Percentiles rank a stretch among this genome's conserved stretches.
These are phyloP conservation scores for Ophioninae sp. DNA, from an alignment of 2,888 invertebrate species.

Conservation along the genomic window DNA sequence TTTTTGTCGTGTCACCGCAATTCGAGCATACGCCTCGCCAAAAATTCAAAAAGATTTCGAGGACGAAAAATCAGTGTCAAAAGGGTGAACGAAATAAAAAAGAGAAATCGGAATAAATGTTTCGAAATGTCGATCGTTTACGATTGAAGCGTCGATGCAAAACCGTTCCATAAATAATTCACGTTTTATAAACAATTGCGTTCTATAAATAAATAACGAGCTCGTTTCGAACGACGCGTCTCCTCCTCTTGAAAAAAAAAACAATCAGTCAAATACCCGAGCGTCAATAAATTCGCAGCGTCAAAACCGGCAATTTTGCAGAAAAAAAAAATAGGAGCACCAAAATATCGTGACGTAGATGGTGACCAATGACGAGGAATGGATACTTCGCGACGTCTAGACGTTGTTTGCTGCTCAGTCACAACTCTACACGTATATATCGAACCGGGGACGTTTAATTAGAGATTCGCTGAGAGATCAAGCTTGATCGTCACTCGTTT, in stretches of 20 bases:
- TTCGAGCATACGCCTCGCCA: background rate
- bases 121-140: background rate
- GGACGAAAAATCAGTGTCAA: slow-evolving; percentile 10
- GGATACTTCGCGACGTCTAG: slow-evolving; percentile 17
- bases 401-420: slow-evolving; percentile 2
- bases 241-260: too few species aligned
- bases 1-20: background rate
- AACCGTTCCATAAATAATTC: too few species aligned
- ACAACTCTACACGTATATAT: background rate
- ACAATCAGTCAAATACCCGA: too few species aligned
- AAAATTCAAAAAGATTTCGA: background rate
- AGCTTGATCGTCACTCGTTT: slow-evolving; percentile 14
- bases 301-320: too few species aligned
- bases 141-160: too few species aligned
- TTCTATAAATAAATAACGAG: too few species aligned
- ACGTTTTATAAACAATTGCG: too few species aligned
- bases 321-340: background rate
- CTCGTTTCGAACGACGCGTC: too few species aligned
- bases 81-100: background rate
- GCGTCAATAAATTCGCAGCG: too few species aligned
- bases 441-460: background rate
- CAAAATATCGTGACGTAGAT: background rate
- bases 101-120: background rate
- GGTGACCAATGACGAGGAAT: background rate
- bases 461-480: slow-evolving; percentile 1